Base-by-base conservation (phyloP, 2,888 invertebrate genomes). In the Ethmia dodecea region DNA sequence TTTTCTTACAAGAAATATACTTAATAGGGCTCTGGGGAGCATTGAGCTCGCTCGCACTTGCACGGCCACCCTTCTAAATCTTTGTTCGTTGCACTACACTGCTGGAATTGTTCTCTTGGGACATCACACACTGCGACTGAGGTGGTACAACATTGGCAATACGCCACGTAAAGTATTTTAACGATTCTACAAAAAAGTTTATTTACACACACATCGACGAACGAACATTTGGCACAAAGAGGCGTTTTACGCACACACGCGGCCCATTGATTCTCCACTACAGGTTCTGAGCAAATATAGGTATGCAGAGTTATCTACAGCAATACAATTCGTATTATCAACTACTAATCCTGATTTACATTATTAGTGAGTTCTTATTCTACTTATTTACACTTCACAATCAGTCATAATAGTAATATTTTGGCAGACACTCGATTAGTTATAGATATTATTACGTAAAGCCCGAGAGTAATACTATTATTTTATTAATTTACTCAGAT, bases 201-300 rank as follows among this genome's bases (percentile, higher is more conserved):
- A 74, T 76, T 62, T 76, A 74, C 71, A 76, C 55, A 63, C 60
- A 58, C 55, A 63, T 52, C 58, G 54, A 66, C 61, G 64, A 59
- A 71, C 67, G 64, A 67, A 73, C 74, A 71, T 79, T 86, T 84
- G 83, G 86, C 86, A 84, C 83, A 76, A 68, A 67, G 66, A 78
- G 70, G 75, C 78, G 74, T 76, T 68, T 63, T 76, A 62, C 67
- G 67, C 68, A 67, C 60, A 55, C 64, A 62, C 68, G 63, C 73
- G 63, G 35, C 38, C 37, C 36, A 60, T 60, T 52, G 60, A 57
- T 61, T 51, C 52, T 63, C 58, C 49, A 70, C 81, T 77, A 79
- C 69, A 60, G 63, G 60, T 67, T 74, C 81, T 84, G 86, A 86
- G 86, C 84, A 86, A 86, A 78, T 83, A 75, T 84, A 84, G 86